Evolutionary conservation across 2,888 invertebrate genomes (phyloP).

Genomic region (Lobophora halterata): DNA sequence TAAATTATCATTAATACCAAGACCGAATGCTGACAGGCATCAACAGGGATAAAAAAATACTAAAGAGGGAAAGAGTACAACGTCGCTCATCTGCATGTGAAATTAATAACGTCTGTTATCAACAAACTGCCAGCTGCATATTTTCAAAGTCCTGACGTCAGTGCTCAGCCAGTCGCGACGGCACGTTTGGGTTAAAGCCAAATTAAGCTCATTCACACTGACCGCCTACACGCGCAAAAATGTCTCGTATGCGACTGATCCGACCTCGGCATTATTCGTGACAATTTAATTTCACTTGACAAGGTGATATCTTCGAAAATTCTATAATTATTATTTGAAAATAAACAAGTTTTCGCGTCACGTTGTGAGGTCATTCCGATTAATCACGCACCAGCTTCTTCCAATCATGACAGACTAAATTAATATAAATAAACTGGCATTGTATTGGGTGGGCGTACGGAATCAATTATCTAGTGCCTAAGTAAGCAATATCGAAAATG

Average conservation of each 20-base stretch:
- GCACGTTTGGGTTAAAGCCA: conserved; percentile 69
- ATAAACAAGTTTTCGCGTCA: conserved; percentile 6
- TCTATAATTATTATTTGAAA: conserved; percentile 6
- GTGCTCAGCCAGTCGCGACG: conserved; percentile 39
- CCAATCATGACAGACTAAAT: conserved; percentile 5
- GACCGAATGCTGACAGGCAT: not conserved
- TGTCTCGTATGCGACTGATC: conserved; percentile 36
- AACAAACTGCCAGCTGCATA: conserved; percentile 47
- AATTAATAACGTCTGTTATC: conserved; percentile 39
- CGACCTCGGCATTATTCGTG: conserved; percentile 29
- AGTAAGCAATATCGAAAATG: conserved; percentile 8
- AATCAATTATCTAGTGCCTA: conserved; percentile 10
- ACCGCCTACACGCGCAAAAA: conserved; percentile 55
- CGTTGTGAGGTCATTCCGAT: conserved; percentile 1
- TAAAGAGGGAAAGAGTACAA: not conserved
- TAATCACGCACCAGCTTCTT: conserved; percentile 3
- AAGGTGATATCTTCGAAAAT: conserved; percentile 7
- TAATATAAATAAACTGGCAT: conserved; percentile 3
- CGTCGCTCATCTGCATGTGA: conserved; percentile 23
- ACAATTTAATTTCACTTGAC: conserved; percentile 29
- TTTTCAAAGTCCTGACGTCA: conserved; percentile 60
- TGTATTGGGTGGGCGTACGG: conserved; percentile 1
- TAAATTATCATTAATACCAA: not conserved
- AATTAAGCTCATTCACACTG: conserved; percentile 72
- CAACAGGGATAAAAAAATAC: not conserved